Evolutionary conservation across 2,888 invertebrate species (phyloP), one percentile per base, ranked within the genome.

Genomic region (Morpho achilles): DNA sequence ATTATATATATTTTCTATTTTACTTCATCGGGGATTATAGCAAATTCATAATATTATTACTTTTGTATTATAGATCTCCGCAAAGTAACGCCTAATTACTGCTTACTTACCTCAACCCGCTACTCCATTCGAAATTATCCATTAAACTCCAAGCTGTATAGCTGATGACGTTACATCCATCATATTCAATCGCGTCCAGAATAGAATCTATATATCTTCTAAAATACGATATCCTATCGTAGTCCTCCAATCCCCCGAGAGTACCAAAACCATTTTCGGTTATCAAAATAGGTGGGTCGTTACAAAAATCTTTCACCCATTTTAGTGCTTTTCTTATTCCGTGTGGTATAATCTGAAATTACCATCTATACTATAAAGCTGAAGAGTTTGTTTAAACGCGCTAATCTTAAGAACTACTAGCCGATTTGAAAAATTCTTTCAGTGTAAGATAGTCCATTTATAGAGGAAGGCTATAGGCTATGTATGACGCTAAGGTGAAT

Each of bases 201-300:
- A 84, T 69, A 0, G 80, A 76, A 5, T 71, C 66, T 0, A 87
- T 47, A 56, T 89, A 87, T 8, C 67, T 66, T 16, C 62, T 74
- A 47, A 78, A 77, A 67, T 86, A 92, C 0, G 75, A 63, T 1
- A 90, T 71, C n/a, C 93, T 76, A 1, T 81, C 83, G 6, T 76
- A 69, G 44, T 91, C 82, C n/a, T 83, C 47, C 4, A 73, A 32
- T 7, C 79, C 81, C 0, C 77, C 79, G 1, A 69, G 72, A 32
- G 91, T 92, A 0, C 91, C 87, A 73, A 86, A 93, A 1, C 94
- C 93, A 67, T 93, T 93, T 70, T 94, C 94, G 0, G 91, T 92
- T 41, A 94, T 89, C 65, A 92, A 75, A 7, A 94, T 85, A 50
- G 82, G 82, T 0, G 91, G 85, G 65, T 93, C 84, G 42, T 91